A percentile compares a stretch with the other conserved stretches of the same genome.
These are phyloP conservation scores for Ariolimax columbianus DNA, from an alignment of 2,888 invertebrate genomes.

Conservation along the genomic window DNA sequence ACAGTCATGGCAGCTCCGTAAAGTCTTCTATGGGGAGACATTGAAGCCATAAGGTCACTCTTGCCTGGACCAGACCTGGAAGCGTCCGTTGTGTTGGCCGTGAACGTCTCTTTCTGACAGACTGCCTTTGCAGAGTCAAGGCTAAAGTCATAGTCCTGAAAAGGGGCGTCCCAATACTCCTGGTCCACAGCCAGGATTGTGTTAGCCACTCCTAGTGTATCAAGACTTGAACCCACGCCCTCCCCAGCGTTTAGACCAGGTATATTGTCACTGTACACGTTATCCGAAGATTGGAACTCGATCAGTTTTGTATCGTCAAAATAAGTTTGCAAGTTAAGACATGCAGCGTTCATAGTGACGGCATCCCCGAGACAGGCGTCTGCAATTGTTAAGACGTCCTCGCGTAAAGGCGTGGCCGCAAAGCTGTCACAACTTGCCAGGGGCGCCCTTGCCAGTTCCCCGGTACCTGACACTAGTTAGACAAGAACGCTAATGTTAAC, in stretches of 20 bases:
- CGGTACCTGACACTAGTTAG: neutral
- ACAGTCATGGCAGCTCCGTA: slow-evolving; percentile 28
- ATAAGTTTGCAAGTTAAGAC: neutral
- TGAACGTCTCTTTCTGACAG: neutral
- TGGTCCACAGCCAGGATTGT: neutral
- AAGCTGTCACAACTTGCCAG: neutral
- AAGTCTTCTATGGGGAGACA: neutral
- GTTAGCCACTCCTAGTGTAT: neutral
- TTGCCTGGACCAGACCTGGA: neutral
- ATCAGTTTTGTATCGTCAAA: slow-evolving; percentile 11
- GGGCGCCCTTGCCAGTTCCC: neutral
- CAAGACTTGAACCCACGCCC: too few species aligned
- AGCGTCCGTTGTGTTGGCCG: neutral
- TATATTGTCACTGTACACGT: neutral
- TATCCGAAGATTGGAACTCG: neutral
- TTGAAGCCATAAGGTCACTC: neutral
- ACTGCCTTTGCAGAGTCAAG: neutral
- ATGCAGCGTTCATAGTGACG: neutral
- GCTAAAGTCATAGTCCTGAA: neutral
- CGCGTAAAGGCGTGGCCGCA: neutral
- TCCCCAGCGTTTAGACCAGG: neutral
- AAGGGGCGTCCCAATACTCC: neutral
- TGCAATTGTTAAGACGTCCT: neutral
- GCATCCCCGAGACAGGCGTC: too few species aligned
- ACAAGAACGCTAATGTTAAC: neutral